phyloP scores from a whole-genome alignment of 2,113 vertebrate genomes.

The Pseudorasbora parva region DNA sequence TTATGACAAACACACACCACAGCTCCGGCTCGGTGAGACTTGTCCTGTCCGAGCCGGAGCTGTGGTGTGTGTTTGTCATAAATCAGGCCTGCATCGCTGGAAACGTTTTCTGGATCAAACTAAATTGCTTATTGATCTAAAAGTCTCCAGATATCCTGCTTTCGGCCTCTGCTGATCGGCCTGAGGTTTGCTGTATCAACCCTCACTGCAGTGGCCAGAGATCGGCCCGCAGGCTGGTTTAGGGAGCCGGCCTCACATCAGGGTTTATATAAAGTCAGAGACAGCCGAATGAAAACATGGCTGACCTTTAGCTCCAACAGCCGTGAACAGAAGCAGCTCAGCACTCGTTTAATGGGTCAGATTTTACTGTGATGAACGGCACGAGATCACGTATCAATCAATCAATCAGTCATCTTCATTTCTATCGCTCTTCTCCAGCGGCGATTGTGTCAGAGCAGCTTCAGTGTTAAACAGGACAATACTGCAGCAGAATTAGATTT shows the following conservation, averaged over 20 bases:
- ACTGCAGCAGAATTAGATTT: too few species aligned
- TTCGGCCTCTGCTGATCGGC: neutral
- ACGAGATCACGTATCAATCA: conserved; percentile 25
- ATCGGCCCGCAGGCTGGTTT: neutral
- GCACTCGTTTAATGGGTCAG: conserved; percentile 31
- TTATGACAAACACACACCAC: neutral
- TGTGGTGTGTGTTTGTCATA: neutral
- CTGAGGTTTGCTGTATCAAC: neutral
- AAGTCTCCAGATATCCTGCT: conserved; percentile 64
- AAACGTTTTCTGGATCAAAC: conserved; percentile 65
- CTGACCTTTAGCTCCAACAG: conserved; percentile 52
- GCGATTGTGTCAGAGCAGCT: too few species aligned
- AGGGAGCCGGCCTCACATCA: neutral
- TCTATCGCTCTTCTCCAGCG: too few species aligned
- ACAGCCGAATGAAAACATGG: conserved; percentile 25
- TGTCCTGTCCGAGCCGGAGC: too few species aligned
- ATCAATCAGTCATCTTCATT: too few species aligned
- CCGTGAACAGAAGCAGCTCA: conserved; percentile 25
- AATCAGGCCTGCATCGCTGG: conserved; percentile 59
- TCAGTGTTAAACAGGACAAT: too few species aligned
- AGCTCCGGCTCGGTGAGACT: too few species aligned
- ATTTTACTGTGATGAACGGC: conserved; percentile 33
- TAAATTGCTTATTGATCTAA: conserved; percentile 81
- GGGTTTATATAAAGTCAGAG: conserved; percentile 36
- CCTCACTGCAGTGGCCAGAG: neutral